Evolutionary conservation across 53 echinoderm and acorn worm genomes (phyloP), one percentile per base, ranked within the genome.

Genomic region (Astropecten irregularis): DNA sequence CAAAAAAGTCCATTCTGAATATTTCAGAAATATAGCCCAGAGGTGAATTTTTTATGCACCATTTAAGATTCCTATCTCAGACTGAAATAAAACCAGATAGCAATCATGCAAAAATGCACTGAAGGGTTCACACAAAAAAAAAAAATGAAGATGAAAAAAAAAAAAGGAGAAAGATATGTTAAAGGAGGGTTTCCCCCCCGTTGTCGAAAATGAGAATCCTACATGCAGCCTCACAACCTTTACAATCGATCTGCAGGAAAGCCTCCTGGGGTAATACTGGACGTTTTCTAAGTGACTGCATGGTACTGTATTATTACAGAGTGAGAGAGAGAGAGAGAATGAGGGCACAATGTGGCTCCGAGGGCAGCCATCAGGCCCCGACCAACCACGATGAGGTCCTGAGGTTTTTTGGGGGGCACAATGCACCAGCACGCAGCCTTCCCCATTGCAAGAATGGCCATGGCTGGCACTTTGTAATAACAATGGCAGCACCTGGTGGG

Each of bases 401-500:
- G n/a, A n/a, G n/a, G n/a, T n/a, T n/a, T n/a, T n/a, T n/a, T 8
- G 56, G 19, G 14, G 32, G 34, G 10, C 58, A 76, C 57, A 76
- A 76, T 76, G 76, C 76, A 56, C 57, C 9, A 62, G 79, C 79
- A 79, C 79, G 79, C 62, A 76, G 37, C n/a, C n/a, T n/a, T n/a
- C n/a, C n/a, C n/a, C n/a, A n/a, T n/a, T n/a, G n/a, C n/a, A n/a
- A n/a, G n/a, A 16, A 61, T 27, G 16, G 61, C n/a, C n/a, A n/a
- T n/a, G n/a, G n/a, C n/a, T 18, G 27, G 16, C 31, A 20, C 22
- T 14, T 28, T 79, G 40, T 62, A 61, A 62, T 79, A 61, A 79
- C 79, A 61, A 62, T 61, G 60, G 61, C 27, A 61, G 79, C 79
- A 79, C 62, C 79, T 79, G 79, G 79, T 79, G 63, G 76, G 57